phyloP scores from a whole-genome alignment of 2,888 invertebrate species.

The Drosophila parthenogenetica region DNA sequence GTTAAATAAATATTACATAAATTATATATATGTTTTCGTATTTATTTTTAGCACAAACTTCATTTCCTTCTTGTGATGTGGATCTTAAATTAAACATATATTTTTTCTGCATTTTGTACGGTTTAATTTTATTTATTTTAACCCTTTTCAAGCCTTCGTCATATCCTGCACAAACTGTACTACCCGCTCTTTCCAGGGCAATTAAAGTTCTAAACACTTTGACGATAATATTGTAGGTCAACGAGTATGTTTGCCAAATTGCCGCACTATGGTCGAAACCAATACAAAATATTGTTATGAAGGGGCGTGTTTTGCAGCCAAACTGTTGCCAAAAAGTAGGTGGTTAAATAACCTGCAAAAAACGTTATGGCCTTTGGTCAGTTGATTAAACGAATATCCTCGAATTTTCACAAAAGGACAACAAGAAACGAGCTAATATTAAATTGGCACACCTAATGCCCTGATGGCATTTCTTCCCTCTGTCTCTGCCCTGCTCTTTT shows the following conservation, averaged over 20 bases:
- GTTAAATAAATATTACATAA: too few relatives aligned
- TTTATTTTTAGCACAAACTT: too few relatives aligned
- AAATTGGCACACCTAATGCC: conserved; percentile 4
- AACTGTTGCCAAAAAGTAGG: conserved; percentile 34
- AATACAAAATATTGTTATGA: conserved; percentile 43
- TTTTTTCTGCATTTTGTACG: too few relatives aligned
- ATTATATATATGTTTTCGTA: too few relatives aligned
- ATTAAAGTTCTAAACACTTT: neutral
- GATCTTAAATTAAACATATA: too few relatives aligned
- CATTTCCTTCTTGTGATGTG: too few relatives aligned
- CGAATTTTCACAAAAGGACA: neutral
- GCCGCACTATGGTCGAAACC: conserved; percentile 57
- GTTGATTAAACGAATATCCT: conserved; percentile 3
- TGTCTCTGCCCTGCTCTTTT: neutral
- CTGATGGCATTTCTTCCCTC: neutral
- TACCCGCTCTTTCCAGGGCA: neutral
- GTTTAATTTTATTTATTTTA: too few relatives aligned
- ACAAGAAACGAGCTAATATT: neutral
- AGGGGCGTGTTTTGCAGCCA: conserved; percentile 25
- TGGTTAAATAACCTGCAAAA: conserved; percentile 31
- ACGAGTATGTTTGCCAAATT: conserved; percentile 67
- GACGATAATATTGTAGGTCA: neutral
- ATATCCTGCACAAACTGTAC: neutral
- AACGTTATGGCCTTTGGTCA: conserved; percentile 16
- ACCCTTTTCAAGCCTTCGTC: too few relatives aligned